Evolutionary conservation across 2,797 vertebrate genomes (phyloP).

Genomic region (Dermochelys coriacea): DNA sequence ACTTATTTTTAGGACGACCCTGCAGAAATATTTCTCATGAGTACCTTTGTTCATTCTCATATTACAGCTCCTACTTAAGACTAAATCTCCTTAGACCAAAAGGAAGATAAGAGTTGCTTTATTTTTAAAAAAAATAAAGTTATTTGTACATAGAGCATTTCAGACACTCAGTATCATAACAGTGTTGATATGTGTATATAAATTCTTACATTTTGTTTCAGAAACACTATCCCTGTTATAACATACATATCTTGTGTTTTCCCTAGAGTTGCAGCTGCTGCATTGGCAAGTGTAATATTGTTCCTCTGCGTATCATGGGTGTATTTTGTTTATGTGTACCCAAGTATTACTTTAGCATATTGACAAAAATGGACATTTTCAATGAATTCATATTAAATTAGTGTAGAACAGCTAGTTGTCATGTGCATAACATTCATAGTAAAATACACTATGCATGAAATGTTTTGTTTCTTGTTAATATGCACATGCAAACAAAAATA

Average conservation of each 20-base stretch:
- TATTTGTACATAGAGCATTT: not conserved
- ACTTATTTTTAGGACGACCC: no score
- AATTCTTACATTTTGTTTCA: not conserved
- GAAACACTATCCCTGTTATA: not conserved
- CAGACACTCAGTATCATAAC: not conserved
- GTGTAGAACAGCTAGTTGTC: not conserved
- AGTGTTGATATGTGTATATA: not conserved
- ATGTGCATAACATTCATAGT: not conserved
- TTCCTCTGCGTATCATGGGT: not conserved
- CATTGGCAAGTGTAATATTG: not conserved
- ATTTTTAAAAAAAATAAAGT: not conserved
- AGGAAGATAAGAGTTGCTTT: not conserved
- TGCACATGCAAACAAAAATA: conserved; percentile 8
- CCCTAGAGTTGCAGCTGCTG: conserved; percentile 18
- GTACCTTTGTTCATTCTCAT: not conserved
- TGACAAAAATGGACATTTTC: conserved; percentile 36
- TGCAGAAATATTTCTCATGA: conserved; percentile 6
- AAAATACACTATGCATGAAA: not conserved
- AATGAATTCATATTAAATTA: conserved; percentile 15
- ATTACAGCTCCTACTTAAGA: not conserved
- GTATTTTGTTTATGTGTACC: not conserved
- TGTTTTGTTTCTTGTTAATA: conserved; percentile 13
- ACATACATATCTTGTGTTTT: not conserved
- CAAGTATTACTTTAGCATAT: conserved; percentile 26
- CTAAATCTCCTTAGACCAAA: not conserved